Evolutionary conservation across 2,797 vertebrate genomes (phyloP).

Genomic region (Semotilus atromaculatus): DNA sequence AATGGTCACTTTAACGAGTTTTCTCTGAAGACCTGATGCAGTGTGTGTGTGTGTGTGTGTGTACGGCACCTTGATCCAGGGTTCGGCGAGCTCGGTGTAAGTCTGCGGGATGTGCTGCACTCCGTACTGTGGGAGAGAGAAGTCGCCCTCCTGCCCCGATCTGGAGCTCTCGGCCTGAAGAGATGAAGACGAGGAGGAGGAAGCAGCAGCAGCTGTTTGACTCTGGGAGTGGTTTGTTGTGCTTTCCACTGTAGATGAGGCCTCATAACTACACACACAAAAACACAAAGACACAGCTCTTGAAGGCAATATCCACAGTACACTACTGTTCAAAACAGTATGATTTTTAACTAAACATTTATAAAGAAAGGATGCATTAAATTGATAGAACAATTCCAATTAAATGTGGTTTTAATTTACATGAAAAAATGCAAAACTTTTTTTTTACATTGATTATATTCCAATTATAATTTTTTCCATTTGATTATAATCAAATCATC

Average conservation of each 20-base stretch:
- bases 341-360: not conserved
- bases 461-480: no score
- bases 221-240: slow-evolving; percentile 71
- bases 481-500: no score
- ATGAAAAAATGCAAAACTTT: no score
- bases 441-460: no score
- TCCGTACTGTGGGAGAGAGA: slow-evolving; percentile 85
- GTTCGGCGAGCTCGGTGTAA: slow-evolving; percentile 86
- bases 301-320: not conserved
- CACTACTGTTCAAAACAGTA: not conserved
- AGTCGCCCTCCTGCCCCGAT: slow-evolving; percentile 76
- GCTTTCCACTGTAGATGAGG: slow-evolving; percentile 80
- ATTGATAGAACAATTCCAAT: no score
- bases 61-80: slow-evolving; percentile 85
- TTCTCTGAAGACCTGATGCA: not conserved
- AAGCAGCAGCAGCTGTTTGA: slow-evolving; percentile 66
- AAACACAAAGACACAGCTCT: not conserved
- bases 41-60: not conserved
- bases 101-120: slow-evolving; percentile 85
- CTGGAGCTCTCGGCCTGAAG: slow-evolving; percentile 71
- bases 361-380: no score
- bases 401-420: no score
- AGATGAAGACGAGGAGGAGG: slow-evolving; percentile 68
- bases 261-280: slow-evolving; percentile 78
- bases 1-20: not conserved